Percentiles rank a stretch among this genome's conserved stretches.
Evolutionary conservation across 2,888 invertebrate species (phyloP).

Genomic region (Petrophora chlorosata): DNA sequence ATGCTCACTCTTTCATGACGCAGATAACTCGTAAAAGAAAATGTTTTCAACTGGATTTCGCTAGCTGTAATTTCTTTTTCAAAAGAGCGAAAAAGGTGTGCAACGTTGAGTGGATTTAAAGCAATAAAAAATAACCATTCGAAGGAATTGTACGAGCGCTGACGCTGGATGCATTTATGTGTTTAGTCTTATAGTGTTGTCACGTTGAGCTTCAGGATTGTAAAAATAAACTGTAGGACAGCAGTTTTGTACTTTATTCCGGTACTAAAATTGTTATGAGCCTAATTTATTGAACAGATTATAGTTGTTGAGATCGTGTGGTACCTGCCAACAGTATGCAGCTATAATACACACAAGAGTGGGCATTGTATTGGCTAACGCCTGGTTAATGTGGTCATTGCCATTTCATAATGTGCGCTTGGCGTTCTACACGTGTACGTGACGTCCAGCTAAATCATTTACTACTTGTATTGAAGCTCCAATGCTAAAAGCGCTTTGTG

Average conservation of each 20-base stretch:
- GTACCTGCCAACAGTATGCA: slow-evolving; percentile 7
- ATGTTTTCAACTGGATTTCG: slow-evolving; percentile 56
- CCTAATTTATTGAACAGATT: slow-evolving; percentile 11
- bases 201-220: slow-evolving; percentile 34
- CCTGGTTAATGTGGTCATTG: slow-evolving; percentile 17
- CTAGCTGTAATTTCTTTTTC: slow-evolving; percentile 53
- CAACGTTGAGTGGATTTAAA: slow-evolving; percentile 54
- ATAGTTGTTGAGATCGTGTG: slow-evolving; percentile 3
- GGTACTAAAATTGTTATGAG: slow-evolving; percentile 8
- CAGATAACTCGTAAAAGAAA: slow-evolving; percentile 59
- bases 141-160: slow-evolving; percentile 55
- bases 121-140: slow-evolving; percentile 59
- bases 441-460: slow-evolving; percentile 34
- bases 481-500: slow-evolving; percentile 27
- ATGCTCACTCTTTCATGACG: slow-evolving; percentile 57
- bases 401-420: slow-evolving; percentile 7
- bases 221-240: slow-evolving; percentile 21
- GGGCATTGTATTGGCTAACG: slow-evolving; percentile 7
- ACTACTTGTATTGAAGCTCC: slow-evolving; percentile 29
- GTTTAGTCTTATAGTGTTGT: slow-evolving; percentile 43
- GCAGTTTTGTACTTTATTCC: slow-evolving; percentile 11
- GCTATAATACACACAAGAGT: neutral
- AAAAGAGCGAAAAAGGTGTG: slow-evolving; percentile 51
- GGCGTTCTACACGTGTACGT: slow-evolving; percentile 20
- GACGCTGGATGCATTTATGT: slow-evolving; percentile 52